Evolutionary conservation across 2,888 invertebrate genomes (phyloP), one percentile per base, ranked within the genome.

Genomic region (Epistrophella euchroma): DNA sequence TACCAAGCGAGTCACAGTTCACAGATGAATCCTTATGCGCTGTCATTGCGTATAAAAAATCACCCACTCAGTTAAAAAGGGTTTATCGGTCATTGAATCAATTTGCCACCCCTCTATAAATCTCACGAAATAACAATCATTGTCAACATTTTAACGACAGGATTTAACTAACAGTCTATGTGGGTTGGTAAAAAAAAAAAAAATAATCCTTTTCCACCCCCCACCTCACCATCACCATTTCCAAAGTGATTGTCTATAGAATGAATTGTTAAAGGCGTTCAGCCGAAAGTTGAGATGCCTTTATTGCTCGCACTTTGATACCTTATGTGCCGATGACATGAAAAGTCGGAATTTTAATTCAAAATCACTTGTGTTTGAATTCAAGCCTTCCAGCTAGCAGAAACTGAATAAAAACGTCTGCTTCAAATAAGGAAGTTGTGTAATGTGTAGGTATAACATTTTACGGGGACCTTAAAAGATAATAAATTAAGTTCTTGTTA

Each of bases 301-400:
- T 84, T 79, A 84, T 84, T 75, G 70, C 58, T 75, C 80, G 71
- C 75, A 79, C 66, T 68, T 52, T 35, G 19, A 56, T 56, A 86
- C 82, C 77, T 86, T 86, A 86, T 86, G 81, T 82, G 86, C 82
- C 74, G 82, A 82, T 82, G 82, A 82, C 86, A 86, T 86, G 86
- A 82, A 82, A 86, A 82, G 77, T 86, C 55, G 86, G 82, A 86
- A 86, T 86, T 86, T 77, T 82, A 82, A 86, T 82, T 85, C 55
- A 60, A 75, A 85, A 81, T 72, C 79, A 80, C 80, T 84, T 75
- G 75, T 35, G 79, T 64, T 52, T 25, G 45, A 60, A 15, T 40
- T 60, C 19, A 60, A 40, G 37, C 60, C 60, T 40, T 40, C 60
- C 19, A 68, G 52, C 32, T n/a, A n/a, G n/a, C n/a, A 68, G 15